Base-by-base conservation (phyloP, 1,140 invertebrate genomes). In the Bicyclus anynana region DNA sequence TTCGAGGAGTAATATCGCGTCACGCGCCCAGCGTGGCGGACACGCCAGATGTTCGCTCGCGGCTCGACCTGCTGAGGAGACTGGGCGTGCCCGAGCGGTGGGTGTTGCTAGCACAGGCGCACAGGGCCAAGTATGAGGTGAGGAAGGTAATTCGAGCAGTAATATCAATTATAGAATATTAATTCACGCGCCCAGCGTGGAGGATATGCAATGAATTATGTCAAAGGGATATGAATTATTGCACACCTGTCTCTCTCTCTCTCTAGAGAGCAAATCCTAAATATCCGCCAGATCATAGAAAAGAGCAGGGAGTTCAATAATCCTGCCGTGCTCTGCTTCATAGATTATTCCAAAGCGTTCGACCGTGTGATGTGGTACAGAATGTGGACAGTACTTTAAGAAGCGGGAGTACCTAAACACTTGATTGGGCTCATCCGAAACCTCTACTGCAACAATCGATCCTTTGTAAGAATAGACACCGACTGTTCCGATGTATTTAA, bases 51-150 rank as follows among this genome's bases (percentile, higher is more conserved):
- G 53, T 89, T 59, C 60, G 81, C 3, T 77, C 77, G 1, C 84
- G 90, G 0, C 65, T 89, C 12, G 84, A 90, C 4, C 82, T 95
- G 2, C 75, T 91, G 0, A 77, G 91, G n/a, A 81, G 91, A 16
- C 84, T 95, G 23, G 78, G 90, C 5, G 90, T 97, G 47, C 95
- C 96, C 0, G 67, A 90, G 0, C 73, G 91, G 46, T 97, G 96
- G 95, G 91, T 97, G 52, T 92, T 94, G 74, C 80, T 92, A 62
- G 94, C 95, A 0, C 95, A 96, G 79, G 93, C 94, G 0, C 83
- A 92, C 0, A 91, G 92, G 67, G 92, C 93, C 13, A 82, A 89
- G 46, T 85, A 87, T 38, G 69, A 80, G 62, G 84, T 89, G 16
- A 49, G 67, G 13, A 33, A 90, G 18, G 88, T 92, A 0, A 91